Conservation (phyloP, 1,140 invertebrate species). For the Plectus sambesii region DNA sequence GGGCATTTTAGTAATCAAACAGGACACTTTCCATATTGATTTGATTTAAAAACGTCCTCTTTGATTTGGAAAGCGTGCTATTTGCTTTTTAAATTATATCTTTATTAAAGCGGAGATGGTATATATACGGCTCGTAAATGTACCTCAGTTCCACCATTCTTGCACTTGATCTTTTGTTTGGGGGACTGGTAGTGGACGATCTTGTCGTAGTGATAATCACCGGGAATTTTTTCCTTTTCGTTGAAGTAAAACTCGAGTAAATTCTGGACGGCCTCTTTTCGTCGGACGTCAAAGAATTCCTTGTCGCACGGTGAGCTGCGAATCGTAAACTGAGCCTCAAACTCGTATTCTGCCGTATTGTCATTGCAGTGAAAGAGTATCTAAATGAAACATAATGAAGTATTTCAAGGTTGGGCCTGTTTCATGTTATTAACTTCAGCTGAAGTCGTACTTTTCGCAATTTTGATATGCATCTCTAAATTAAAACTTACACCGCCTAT, state of each 20-base stretch:
- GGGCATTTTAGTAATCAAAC: no score
- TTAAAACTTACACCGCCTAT: no score
- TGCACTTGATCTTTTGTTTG: slow-evolving; percentile 31
- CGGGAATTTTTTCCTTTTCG: slow-evolving; percentile 32
- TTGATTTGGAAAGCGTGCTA: slow-evolving; percentile 9
- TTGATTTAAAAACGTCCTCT: no score
- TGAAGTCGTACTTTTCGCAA: no score
- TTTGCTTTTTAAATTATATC: no score
- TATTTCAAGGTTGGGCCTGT: no score
- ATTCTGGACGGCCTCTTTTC: no score
- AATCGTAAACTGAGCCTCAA: slow-evolving; percentile 37
- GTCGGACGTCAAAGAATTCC: slow-evolving; percentile 36
- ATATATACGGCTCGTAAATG: slow-evolving; percentile 17
- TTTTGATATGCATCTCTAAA: no score
- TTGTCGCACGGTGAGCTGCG: slow-evolving; percentile 43
- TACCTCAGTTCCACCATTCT: slow-evolving; percentile 26
- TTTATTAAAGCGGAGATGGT: slow-evolving; percentile 27
- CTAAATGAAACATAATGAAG: no score
- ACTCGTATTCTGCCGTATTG: slow-evolving; percentile 19
- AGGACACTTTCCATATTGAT: no score
- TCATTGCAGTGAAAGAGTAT: no score
- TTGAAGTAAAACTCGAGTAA: slow-evolving; percentile 44
- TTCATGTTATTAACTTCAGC: no score
- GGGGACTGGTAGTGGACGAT: slow-evolving; percentile 38
- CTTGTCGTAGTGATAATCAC: slow-evolving; percentile 33